Percentiles rank a stretch among this genome's conserved stretches.
phyloP scores from a whole-genome alignment of 2,888 invertebrate species.

The Sturmia bella region DNA sequence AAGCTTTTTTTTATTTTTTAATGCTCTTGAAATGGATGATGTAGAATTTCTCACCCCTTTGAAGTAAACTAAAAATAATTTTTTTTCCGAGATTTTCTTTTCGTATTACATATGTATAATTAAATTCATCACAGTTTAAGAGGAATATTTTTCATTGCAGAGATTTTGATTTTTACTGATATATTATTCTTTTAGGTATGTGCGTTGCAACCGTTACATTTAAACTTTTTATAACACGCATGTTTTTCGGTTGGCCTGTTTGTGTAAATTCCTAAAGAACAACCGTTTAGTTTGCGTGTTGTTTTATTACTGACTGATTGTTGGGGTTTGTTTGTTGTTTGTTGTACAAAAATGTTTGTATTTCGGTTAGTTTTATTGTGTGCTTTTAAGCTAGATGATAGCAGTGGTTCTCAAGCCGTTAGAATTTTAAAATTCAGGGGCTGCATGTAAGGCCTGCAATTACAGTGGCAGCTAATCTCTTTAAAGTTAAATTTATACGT shows the following conservation, averaged over 20 bases:
- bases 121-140: constrained; percentile 21
- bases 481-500: too few relatives aligned
- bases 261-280: constrained; percentile 3
- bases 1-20: too few relatives aligned
- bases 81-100: not conserved
- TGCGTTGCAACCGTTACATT: constrained; percentile 49
- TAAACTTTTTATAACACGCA: constrained; percentile 22
- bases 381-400: constrained; percentile 59
- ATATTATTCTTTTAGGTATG: not conserved
- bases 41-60: too few relatives aligned
- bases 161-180: constrained; percentile 27
- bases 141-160: constrained; percentile 11
- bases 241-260: not conserved
- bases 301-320: constrained; percentile 63
- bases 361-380: constrained; percentile 45
- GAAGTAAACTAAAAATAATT: not conserved
- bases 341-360: constrained; percentile 32
- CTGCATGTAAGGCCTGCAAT: too few relatives aligned
- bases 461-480: too few relatives aligned
- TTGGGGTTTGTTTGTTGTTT: constrained; percentile 40
- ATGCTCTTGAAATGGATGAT: too few relatives aligned
- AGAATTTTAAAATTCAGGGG: too few relatives aligned
- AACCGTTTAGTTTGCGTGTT: constrained; percentile 67
- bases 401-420: constrained; percentile 54
- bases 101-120: too few relatives aligned